Base-by-base conservation (phyloP, 2,113 vertebrate genomes). In the Sakesphorus luctuosus region DNA sequence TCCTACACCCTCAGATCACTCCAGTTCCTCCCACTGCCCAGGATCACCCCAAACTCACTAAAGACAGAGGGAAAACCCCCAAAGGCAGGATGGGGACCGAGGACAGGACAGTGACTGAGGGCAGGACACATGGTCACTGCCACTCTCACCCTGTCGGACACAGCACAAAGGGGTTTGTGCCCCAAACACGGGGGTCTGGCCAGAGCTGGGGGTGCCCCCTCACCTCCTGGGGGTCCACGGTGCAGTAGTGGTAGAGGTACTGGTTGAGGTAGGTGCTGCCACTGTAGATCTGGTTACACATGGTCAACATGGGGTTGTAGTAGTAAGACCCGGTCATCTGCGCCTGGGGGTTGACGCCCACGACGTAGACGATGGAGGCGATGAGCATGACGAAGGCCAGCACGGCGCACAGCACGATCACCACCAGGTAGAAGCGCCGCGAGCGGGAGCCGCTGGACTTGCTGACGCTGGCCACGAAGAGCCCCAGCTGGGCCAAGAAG, bases 221-320 rank as follows among this genome's bases (percentile, higher is more conserved):
- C 90, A 98, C 99, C 98, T 99, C 99, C 84, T 99, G 98, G 0
- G 99, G 98, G 90, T 99, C 99, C 97, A 99, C 99, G 43, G 97
- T 98, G 95, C 99, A 99, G 97, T 99, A 99, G 93, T 99, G 99
- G 88, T 98, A 96, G 68, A 99, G 97, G 94, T 99, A 99, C 85
- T 98, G 98, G 95, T 97, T 98, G 35, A 95, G 4, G 97, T 95
- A 58, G 97, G 15, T 95, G 96, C 2, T 94, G 93, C 69, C 94
- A 94, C n/a, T 78, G 95, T 98, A 98, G 33, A 98, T 73, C 92
- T 96, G 98, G 97, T 95, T 98, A 77, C 98, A 99, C 49, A 97
- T 38, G 98, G 98, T 97, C 95, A 98, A 96, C 94, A 99, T 91
- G 92, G 99, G 98, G 94, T 96, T 98, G 96, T 99, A 98, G 76